Evolutionary conservation across 2,888 invertebrate genomes (phyloP).

Genomic region (Anoncus sp.): DNA sequence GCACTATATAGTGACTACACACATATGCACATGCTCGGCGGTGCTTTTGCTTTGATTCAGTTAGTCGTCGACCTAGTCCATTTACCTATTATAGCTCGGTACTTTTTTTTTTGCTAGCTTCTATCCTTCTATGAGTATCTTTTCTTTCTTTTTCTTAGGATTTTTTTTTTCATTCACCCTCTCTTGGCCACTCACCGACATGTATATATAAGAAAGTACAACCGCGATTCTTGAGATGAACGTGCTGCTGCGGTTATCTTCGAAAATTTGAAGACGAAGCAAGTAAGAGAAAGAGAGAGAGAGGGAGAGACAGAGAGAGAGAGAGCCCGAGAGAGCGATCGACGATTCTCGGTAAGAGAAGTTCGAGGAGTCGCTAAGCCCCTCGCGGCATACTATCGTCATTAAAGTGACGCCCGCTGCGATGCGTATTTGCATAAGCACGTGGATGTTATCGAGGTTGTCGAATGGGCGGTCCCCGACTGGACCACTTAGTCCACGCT

Average conservation of each 20-base stretch:
- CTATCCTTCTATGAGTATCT: background rate
- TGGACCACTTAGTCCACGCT: conserved; percentile 57
- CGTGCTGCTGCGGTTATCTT: background rate
- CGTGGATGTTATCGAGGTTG: conserved; percentile 70
- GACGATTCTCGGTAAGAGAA: conserved; percentile 28
- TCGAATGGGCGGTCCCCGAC: conserved; percentile 59
- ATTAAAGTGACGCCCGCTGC: conserved; percentile 81
- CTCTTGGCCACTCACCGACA: background rate
- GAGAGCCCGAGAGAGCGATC: conserved; percentile 20
- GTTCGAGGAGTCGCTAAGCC: conserved; percentile 58
- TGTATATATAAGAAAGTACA: background rate
- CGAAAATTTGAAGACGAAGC: background rate
- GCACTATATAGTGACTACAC: no score
- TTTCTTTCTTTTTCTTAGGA: background rate
- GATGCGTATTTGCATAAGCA: conserved; percentile 80
- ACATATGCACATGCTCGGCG: conserved; percentile 65
- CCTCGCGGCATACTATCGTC: conserved; percentile 67
- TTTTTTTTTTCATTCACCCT: background rate
- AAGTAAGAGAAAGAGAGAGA: background rate
- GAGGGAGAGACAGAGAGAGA: no score
- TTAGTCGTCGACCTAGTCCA: background rate
- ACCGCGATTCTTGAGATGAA: background rate
- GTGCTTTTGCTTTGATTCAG: conserved; percentile 40
- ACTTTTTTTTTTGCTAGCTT: conserved; percentile 10
- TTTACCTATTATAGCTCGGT: conserved; percentile 6